Evolutionary conservation across 2,888 invertebrate genomes (phyloP), one percentile per base, ranked within the genome.

Genomic region (Amblyjoppa fuscipennis): DNA sequence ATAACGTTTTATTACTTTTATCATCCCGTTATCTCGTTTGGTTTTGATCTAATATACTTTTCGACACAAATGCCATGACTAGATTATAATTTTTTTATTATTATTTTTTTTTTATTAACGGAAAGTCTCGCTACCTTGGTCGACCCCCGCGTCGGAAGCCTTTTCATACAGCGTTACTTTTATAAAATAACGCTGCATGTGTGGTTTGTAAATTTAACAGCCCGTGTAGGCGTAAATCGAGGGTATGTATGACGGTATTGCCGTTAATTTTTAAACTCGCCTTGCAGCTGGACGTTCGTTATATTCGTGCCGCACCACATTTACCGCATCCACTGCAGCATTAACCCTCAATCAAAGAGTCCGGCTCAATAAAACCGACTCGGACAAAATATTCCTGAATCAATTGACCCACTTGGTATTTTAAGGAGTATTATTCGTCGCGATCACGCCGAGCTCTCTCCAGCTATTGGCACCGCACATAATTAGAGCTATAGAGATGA

Each of bases 341-440:
- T 5, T 5, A 49, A 45, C 51, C 45, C 20, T 66, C 64, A 64
- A 31, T 31, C 13, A 56, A 34, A 49, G n/a, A 45, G 70, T 9
- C 13, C 49, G 64, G 25, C 53, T 31, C 73, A 61, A 71, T 74
- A 73, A 61, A 78, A 83, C 68, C 45, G 78, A 68, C 45, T 41
- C 31, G 49, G 51, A 51, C n/a, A 49, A 78, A 73, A 69, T 73
- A 78, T 83, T 73, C 64, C 41, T 73, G 78, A 78, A 73, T 49
- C 73, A 49, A 56, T 83, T 83, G 78, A 83, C 78, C 73, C 70
- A 83, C 41, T 81, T 73, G 53, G 53, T 73, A 71, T 74, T 74
- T 66, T 31, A 45, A 66, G 45, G 31, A 64, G 41, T 69, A 69
- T 69, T 51, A 69, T 45, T 31, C 41, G 28, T 61, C 25, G 45